Evolutionary conservation across 1,140 invertebrate species (phyloP).

Genomic region (Sinonovacula constricta): DNA sequence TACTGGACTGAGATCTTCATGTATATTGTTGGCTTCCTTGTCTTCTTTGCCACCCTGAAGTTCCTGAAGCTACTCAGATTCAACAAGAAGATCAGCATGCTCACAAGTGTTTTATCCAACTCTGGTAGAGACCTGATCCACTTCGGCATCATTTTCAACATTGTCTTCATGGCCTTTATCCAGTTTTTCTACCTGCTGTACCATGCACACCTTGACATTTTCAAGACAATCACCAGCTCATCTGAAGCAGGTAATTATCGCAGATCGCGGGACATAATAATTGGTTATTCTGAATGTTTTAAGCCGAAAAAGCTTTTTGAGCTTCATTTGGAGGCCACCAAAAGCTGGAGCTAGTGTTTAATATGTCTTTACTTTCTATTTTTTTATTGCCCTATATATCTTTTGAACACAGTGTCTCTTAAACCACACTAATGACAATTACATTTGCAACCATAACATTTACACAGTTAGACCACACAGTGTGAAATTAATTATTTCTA

Average conservation of each 20-base stretch:
- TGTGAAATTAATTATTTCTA: no score
- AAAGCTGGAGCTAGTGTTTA: no score
- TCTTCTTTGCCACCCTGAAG: constrained; percentile 81
- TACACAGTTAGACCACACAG: no score
- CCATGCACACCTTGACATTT: constrained; percentile 76
- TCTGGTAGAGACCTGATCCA: constrained; percentile 71
- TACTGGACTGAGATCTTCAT: constrained; percentile 79
- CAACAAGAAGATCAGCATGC: constrained; percentile 80
- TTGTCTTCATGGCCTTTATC: constrained; percentile 77
- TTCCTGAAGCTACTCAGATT: constrained; percentile 81
- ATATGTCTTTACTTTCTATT: no score
- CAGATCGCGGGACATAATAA: no score
- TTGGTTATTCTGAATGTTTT: no score
- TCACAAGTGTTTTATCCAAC: constrained; percentile 75
- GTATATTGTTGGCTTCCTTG: constrained; percentile 79
- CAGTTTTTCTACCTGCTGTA: constrained; percentile 81
- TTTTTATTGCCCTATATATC: no score
- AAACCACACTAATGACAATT: no score
- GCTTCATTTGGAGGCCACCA: no score
- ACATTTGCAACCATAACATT: no score
- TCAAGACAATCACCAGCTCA: constrained; percentile 79
- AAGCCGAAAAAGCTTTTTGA: no score
- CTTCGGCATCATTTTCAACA: constrained; percentile 78
- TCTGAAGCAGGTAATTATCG: constrained; percentile 79
- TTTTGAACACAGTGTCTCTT: no score